These are phyloP conservation scores for Thumatha senex DNA, from an alignment of 2,888 invertebrate species.

Conservation along the genomic window DNA sequence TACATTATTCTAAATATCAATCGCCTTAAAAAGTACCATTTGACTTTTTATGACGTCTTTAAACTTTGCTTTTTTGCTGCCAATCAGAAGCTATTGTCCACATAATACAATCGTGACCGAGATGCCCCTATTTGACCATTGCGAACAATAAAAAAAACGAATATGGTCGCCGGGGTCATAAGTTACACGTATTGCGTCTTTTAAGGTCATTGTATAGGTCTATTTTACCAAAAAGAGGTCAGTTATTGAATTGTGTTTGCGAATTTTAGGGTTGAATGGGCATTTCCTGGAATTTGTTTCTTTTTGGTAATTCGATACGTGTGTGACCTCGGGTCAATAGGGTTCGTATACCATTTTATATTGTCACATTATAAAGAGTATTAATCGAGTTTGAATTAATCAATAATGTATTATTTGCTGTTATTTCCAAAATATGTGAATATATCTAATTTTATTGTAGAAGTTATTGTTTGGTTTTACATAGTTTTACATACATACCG, in stretches of 20 bases:
- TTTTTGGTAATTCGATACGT: conserved; percentile 60
- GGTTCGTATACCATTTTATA: conserved; percentile 21
- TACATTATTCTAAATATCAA: conserved; percentile 16
- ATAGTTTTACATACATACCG: not conserved
- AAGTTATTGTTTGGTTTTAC: not conserved
- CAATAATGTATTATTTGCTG: conserved; percentile 13
- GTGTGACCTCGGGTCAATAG: conserved; percentile 74
- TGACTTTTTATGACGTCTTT: conserved; percentile 22
- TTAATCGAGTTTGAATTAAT: conserved; percentile 24
- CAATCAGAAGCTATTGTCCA: conserved; percentile 75
- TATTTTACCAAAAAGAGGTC: conserved; percentile 56
- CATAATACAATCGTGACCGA: conserved; percentile 51
- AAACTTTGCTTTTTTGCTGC: conserved; percentile 52
- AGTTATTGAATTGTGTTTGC: conserved; percentile 51
- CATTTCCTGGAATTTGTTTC: conserved; percentile 58
- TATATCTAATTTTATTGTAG: not conserved
- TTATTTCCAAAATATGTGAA: too few relatives aligned
- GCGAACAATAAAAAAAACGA: conserved; percentile 47
- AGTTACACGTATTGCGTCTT: conserved; percentile 51
- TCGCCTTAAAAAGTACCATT: conserved; percentile 14
- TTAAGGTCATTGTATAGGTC: conserved; percentile 49
- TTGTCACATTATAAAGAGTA: conserved; percentile 11
- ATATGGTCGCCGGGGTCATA: conserved; percentile 58
- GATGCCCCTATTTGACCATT: conserved; percentile 66
- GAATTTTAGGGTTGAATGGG: conserved; percentile 49